Conservation (phyloP, 2,113 vertebrate genomes). For the Xiphorhynchus elegans region DNA sequence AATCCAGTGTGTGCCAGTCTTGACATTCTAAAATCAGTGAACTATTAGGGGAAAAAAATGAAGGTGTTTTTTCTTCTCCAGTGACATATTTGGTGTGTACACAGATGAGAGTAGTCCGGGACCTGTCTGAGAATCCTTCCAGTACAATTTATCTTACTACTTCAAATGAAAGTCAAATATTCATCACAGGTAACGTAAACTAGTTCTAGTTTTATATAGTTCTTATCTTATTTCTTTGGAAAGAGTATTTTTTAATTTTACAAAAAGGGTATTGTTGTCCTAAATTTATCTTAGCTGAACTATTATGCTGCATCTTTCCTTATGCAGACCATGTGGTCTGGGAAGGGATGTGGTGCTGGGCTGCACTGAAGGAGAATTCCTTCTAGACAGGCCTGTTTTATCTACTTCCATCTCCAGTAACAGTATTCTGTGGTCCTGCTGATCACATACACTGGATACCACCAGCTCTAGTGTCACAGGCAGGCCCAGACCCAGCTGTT, state of each 20-base stretch:
- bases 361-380: not conserved
- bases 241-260: not conserved
- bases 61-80: constrained; percentile 21
- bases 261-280: not conserved
- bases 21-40: not conserved
- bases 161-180: constrained; percentile 87
- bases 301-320: not conserved
- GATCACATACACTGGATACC: not conserved
- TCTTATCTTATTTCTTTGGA: not conserved
- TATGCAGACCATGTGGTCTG: not conserved
- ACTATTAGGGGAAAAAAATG: not conserved
- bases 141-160: constrained; percentile 84
- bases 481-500: not conserved
- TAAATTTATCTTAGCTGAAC: not conserved
- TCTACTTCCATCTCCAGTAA: not conserved
- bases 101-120: constrained; percentile 88
- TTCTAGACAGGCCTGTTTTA: not conserved
- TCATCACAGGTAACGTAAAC: constrained; percentile 81
- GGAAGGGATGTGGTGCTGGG: not conserved
- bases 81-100: constrained; percentile 88
- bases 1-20: not conserved
- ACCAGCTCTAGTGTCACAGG: not conserved
- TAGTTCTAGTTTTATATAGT: not conserved
- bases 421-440: not conserved
- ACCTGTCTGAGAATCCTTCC: constrained; percentile 53